These are phyloP conservation scores for Meganola albula DNA, from an alignment of 2,888 invertebrate genomes.

Conservation along the genomic window DNA sequence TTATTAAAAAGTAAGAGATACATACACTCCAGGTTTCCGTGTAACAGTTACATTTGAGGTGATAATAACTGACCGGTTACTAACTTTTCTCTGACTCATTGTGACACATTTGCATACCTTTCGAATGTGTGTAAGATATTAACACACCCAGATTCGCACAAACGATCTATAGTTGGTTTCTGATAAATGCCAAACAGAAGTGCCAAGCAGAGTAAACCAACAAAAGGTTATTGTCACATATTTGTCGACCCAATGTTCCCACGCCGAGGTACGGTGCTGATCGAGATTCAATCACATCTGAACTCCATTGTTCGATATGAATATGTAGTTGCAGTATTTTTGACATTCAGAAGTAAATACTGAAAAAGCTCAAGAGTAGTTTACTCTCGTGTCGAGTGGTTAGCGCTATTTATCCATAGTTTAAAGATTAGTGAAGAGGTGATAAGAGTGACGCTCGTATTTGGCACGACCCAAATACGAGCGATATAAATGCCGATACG, in stretches of 20 bases:
- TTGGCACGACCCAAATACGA: slow-evolving; percentile 47
- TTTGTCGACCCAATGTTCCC: slow-evolving; percentile 52
- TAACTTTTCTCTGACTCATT: slow-evolving; percentile 49
- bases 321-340: too few relatives aligned
- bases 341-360: slow-evolving; percentile 11
- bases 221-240: slow-evolving; percentile 64
- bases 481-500: slow-evolving; percentile 37
- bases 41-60: slow-evolving; percentile 45
- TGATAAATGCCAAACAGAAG: too few relatives aligned
- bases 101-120: slow-evolving; percentile 42
- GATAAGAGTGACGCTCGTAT: slow-evolving; percentile 47
- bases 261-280: slow-evolving; percentile 42
- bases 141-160: slow-evolving; percentile 35
- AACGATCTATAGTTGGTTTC: slow-evolving; percentile 22
- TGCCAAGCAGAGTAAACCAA: slow-evolving; percentile 35
- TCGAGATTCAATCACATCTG: slow-evolving; percentile 26
- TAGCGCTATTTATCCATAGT: slow-evolving; percentile 26
- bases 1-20: too few relatives aligned
- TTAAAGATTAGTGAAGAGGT: slow-evolving; percentile 40
- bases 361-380: slow-evolving; percentile 19
- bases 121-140: slow-evolving; percentile 33
- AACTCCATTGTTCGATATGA: slow-evolving; percentile 27
- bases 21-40: too few relatives aligned
- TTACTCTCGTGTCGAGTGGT: slow-evolving; percentile 18
- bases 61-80: slow-evolving; percentile 46